Evolutionary conservation across 2,888 invertebrate genomes (phyloP).

Genomic region (Meliscaeva auricollis): DNA sequence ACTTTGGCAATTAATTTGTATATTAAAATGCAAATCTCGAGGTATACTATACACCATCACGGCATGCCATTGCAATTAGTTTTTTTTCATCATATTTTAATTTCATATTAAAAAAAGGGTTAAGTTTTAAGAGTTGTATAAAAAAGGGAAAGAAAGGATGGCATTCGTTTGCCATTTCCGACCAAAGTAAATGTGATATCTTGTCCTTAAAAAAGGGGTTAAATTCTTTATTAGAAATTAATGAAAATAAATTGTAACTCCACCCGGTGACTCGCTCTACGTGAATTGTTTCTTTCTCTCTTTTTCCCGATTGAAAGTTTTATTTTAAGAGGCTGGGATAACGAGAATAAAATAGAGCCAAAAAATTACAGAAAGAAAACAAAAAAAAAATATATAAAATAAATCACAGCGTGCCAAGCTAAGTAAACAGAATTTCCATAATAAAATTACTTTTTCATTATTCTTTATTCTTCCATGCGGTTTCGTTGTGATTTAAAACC

Average conservation of each 20-base stretch:
- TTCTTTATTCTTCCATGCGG: slow-evolving; percentile 68
- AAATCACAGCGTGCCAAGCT: slow-evolving; percentile 69
- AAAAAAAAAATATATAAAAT: slow-evolving; percentile 52
- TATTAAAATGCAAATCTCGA: slow-evolving; percentile 72
- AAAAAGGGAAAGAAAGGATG: slow-evolving; percentile 61
- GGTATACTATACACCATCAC: neutral
- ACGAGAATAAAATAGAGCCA: slow-evolving; percentile 68
- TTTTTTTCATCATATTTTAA: slow-evolving; percentile 34
- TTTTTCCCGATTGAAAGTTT: slow-evolving; percentile 30
- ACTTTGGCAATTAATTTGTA: slow-evolving; percentile 71
- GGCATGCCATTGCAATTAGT: slow-evolving; percentile 58
- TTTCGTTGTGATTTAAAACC: slow-evolving; percentile 55
- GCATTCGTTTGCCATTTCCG: slow-evolving; percentile 40
- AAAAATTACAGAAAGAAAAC: slow-evolving; percentile 7
- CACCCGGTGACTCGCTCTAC: slow-evolving; percentile 43
- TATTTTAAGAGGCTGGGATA: slow-evolving; percentile 24
- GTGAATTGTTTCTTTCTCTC: slow-evolving; percentile 47
- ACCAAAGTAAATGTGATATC: slow-evolving; percentile 58
- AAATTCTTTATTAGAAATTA: slow-evolving; percentile 76
- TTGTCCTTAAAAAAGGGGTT: slow-evolving; percentile 68
- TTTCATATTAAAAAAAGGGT: slow-evolving; percentile 56
- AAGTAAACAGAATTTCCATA: slow-evolving; percentile 75
- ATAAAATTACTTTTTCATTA: slow-evolving; percentile 76
- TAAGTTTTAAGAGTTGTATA: slow-evolving; percentile 44
- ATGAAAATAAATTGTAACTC: slow-evolving; percentile 75